Evolutionary conservation across 2,888 invertebrate genomes (phyloP), one percentile per base, ranked within the genome.

Genomic region (Dorcus parallelipipedus): DNA sequence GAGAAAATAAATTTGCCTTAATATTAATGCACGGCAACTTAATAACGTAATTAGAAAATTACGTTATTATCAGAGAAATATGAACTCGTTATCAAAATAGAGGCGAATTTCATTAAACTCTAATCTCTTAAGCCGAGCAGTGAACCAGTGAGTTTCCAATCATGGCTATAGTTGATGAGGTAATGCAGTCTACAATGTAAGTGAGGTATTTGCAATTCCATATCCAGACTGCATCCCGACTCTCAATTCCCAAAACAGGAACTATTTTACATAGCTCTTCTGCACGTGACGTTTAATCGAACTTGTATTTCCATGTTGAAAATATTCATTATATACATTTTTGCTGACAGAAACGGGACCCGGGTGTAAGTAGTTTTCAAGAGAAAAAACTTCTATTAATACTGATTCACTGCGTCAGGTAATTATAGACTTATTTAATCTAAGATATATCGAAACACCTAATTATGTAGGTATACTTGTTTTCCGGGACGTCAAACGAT

Each of bases 251-350:
- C 59, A 58, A 64, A 62, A 62, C 59, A 59, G 58, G 64, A 62
- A 64, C 58, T 61, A 60, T 54, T 47, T 58, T 58, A 58, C 59
- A 62, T 62, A 58, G 56, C 61, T 62, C 58, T 60, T 60, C 61
- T 64, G 64, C 59, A 49, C 57, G 50, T 64, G 64, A 62, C 64
- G 56, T 62, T 59, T 59, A 62, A 64, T 64, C 64, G 62, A 62
- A 60, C 56, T 60, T 59, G 56, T 52, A 59, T 39, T 59, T 56
- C 55, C 45, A 45, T 45, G 23, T 23, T 9, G 45, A 45, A 42
- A 45, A 45, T 45, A 45, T 45, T 45, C 45, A 23, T 23, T 45
- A 10, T 45, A 10, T 20, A 45, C 23, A 45, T 45, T 45, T 33
- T 45, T 20, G 42, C 42, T 10, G 10, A 9, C 14, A 7, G 42